phyloP scores from a whole-genome alignment of 2,888 invertebrate genomes.

The Drosophila dives region DNA sequence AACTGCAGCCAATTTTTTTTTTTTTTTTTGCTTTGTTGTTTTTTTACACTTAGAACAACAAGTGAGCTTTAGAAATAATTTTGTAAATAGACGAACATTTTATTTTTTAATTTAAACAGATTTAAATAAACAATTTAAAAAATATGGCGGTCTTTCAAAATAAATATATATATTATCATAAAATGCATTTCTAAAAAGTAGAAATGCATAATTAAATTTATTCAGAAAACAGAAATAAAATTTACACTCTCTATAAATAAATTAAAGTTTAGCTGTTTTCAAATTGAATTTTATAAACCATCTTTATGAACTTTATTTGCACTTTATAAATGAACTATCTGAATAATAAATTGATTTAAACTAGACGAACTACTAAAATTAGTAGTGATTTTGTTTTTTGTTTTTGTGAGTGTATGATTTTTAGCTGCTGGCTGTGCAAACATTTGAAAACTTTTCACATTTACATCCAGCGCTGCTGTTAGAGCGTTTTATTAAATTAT shows the following conservation, averaged over 20 bases:
- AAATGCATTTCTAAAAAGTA: too few relatives aligned
- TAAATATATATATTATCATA: too few relatives aligned
- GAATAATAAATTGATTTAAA: background rate
- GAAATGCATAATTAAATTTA: too few relatives aligned
- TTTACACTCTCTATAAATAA: too few relatives aligned
- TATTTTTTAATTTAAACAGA: too few relatives aligned
- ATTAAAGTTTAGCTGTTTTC: background rate
- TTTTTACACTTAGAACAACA: constrained; percentile 2
- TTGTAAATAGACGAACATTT: too few relatives aligned
- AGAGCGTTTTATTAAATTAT: constrained; percentile 79
- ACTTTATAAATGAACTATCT: background rate
- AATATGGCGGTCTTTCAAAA: too few relatives aligned
- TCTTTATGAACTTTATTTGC: background rate
- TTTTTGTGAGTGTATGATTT: background rate
- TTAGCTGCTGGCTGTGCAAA: constrained; percentile 58
- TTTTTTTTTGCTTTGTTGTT: background rate
- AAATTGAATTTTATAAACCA: background rate
- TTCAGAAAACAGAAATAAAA: too few relatives aligned
- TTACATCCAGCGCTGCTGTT: constrained; percentile 76
- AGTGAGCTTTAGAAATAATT: background rate
- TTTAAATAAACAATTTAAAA: too few relatives aligned
- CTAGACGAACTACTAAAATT: background rate
- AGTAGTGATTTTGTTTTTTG: background rate
- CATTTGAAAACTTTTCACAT: constrained; percentile 79
- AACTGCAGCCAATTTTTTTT: constrained; percentile 29